Evolutionary conservation across 2,888 invertebrate species (phyloP), one percentile per base, ranked within the genome.

Genomic region (Spialia ferax): DNA sequence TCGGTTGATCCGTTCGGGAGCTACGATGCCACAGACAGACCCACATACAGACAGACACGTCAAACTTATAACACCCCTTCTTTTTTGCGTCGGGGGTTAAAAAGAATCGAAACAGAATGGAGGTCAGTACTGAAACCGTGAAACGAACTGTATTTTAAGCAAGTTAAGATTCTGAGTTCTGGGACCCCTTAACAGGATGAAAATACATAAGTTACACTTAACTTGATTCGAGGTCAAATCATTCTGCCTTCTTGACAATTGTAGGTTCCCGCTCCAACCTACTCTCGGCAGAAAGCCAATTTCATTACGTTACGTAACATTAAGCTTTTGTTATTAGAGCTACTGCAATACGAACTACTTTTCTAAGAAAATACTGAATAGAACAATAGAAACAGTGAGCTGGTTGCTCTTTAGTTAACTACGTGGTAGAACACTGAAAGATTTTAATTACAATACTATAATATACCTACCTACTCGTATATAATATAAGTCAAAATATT

Each of bases 251-350:
- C 57, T 50, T 38, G 23, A 65, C 42, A 52, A 62, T 32, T 52
- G 38, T 65, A 50, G n/a, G 32, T 45, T 55, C 55, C 23, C 35
- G 15, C 54, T 60, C 60, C 54, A 38, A 52, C 42, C 65, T 54
- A 32, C 62, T 22, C 55, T 61, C 61, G 67, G 67, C 67, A 56
- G 56, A 61, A 67, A 61, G 67, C 61, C 67, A 67, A 67, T 56
- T 67, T 67, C 67, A 66, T 66, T 66, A 60, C 54, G 55, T 67
- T 67, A 62, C 61, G 61, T 61, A 61, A 67, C 48, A 20, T 42
- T 61, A 35, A 55, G 67, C 55, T 61, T 60, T 61, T 67, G 67
- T 67, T 67, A 20, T 35, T 54, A 13, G 20, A 48, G 32, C 48
- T 35, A 52, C 55, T 61, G 61, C 61, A 61, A 55, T 48, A 59